Evolutionary conservation across 2,888 invertebrate genomes (phyloP).

Genomic region (Acronicta aceris): DNA sequence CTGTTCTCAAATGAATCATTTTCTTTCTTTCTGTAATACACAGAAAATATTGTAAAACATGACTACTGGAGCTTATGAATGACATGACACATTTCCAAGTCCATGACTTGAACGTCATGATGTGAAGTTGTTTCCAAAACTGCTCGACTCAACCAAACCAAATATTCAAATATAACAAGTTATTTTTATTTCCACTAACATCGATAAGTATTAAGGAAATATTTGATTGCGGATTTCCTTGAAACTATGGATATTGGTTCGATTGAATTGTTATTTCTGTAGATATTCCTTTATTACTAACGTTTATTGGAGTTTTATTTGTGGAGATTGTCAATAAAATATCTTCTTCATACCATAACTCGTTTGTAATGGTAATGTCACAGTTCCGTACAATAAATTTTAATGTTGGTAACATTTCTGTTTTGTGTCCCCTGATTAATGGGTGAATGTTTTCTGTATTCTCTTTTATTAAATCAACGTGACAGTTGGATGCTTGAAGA

Average conservation of each 20-base stretch:
- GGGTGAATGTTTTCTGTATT: slow-evolving; percentile 39
- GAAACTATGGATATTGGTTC: slow-evolving; percentile 36
- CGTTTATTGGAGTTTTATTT: slow-evolving; percentile 58
- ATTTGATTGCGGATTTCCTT: slow-evolving; percentile 40
- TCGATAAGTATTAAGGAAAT: slow-evolving; percentile 28
- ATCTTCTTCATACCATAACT: slow-evolving; percentile 61
- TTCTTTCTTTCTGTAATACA: no score
- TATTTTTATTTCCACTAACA: slow-evolving; percentile 24
- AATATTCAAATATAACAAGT: slow-evolving; percentile 28
- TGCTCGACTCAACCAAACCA: neutral
- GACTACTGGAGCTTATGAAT: neutral
- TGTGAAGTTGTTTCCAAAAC: neutral
- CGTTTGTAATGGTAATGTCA: slow-evolving; percentile 59
- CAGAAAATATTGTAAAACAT: neutral
- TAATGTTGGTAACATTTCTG: slow-evolving; percentile 50
- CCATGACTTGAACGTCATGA: neutral
- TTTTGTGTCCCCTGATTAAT: slow-evolving; percentile 57
- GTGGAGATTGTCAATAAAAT: slow-evolving; percentile 66
- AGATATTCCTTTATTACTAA: slow-evolving; percentile 55
- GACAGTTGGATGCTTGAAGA: slow-evolving; percentile 16
- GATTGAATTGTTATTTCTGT: slow-evolving; percentile 36
- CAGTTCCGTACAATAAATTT: slow-evolving; percentile 59
- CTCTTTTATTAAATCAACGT: slow-evolving; percentile 41
- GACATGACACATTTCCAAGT: no score
- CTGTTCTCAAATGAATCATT: no score